Evolutionary conservation across 2,797 vertebrate species (phyloP).

Genomic region (Selene dorsalis): DNA sequence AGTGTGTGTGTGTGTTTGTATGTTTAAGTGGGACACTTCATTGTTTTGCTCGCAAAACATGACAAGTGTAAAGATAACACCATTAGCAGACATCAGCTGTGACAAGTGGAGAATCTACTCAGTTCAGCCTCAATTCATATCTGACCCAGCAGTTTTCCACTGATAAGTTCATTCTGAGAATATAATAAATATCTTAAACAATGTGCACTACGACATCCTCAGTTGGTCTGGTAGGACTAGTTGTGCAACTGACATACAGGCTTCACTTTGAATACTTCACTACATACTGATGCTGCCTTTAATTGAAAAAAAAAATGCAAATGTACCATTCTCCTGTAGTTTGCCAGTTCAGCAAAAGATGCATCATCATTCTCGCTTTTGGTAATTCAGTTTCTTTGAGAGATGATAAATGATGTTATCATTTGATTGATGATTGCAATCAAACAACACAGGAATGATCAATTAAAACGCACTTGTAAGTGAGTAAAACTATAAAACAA

Average conservation of each 20-base stretch:
- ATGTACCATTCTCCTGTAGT: background rate
- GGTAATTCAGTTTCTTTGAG: background rate
- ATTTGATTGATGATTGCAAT: background rate
- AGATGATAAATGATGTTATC: background rate
- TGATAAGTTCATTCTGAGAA: background rate
- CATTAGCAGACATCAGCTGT: conserved; percentile 2
- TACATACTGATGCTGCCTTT: too few species aligned
- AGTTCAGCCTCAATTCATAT: background rate
- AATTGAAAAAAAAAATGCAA: too few species aligned
- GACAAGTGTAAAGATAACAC: conserved; percentile 19
- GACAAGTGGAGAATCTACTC: conserved; percentile 11
- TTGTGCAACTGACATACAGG: background rate
- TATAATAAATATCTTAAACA: background rate
- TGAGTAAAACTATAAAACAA: background rate
- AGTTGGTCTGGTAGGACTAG: background rate
- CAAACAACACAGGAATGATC: background rate
- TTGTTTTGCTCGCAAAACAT: conserved; percentile 25
- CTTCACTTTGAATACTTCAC: background rate
- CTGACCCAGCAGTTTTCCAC: background rate
- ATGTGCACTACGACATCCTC: background rate
- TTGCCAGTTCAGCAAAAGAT: background rate
- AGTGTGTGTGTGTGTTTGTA: background rate
- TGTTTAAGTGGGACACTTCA: background rate
- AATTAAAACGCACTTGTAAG: background rate
- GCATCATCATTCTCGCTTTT: background rate